phyloP scores from a whole-genome alignment of 2,888 invertebrate genomes.

The Therioaphis trifolii region DNA sequence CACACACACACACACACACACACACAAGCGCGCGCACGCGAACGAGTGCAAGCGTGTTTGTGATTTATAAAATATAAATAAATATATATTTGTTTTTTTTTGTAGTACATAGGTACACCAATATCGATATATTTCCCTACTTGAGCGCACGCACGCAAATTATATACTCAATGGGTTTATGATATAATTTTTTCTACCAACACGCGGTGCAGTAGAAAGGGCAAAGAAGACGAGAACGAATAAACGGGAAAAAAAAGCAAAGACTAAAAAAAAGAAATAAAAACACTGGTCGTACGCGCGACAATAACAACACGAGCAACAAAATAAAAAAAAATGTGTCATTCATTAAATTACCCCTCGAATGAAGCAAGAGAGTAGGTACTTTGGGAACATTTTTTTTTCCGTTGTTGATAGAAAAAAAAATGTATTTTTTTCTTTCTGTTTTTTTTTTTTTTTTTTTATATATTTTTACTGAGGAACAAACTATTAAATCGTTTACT shows the following conservation, averaged over 20 bases:
- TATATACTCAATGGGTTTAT: conserved; percentile 24
- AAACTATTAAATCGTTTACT: conserved; percentile 61
- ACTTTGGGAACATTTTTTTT: conserved; percentile 53
- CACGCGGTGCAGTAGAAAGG: conserved; percentile 3
- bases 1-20: too few species aligned
- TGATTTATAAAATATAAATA: too few species aligned
- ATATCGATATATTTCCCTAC: background rate
- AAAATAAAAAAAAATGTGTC: conserved; percentile 40
- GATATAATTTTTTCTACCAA: background rate
- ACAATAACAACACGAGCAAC: conserved; percentile 30
- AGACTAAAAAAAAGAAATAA: conserved; percentile 16
- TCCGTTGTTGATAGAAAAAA: conserved; percentile 17
- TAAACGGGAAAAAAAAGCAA: background rate
- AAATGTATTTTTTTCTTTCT: conserved; percentile 37
- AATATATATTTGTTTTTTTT: too few species aligned
- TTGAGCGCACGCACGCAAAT: background rate
- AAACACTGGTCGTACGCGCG: conserved; percentile 40
- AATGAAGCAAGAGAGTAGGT: conserved; percentile 32
- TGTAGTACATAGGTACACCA: too few species aligned
- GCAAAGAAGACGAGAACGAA: conserved; percentile 1
- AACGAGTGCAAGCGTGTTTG: too few species aligned
- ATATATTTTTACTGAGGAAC: conserved; percentile 37
- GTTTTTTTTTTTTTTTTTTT: background rate
- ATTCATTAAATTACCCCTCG: conserved; percentile 57
- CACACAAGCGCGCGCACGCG: background rate